These are phyloP conservation scores for Leptoteleia sp. DNA, from an alignment of 1,140 invertebrate genomes.

Conservation along the genomic window DNA sequence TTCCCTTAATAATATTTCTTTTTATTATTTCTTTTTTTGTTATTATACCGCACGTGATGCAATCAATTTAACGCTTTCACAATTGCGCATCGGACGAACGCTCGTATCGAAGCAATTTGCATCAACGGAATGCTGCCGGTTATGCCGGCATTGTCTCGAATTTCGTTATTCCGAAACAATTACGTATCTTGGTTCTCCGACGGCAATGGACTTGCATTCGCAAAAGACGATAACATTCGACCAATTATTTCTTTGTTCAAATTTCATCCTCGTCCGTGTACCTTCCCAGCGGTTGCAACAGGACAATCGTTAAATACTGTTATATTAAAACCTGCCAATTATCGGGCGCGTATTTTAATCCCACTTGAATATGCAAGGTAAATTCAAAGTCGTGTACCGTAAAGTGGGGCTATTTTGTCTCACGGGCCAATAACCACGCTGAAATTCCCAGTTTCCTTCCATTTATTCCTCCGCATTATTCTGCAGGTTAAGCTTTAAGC, in stretches of 20 bases:
- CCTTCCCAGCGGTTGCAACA: conserved; percentile 2
- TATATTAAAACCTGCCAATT: background rate
- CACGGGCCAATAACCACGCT: no score
- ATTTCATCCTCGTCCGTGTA: conserved; percentile 15
- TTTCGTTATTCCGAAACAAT: conserved; percentile 65
- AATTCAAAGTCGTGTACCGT: no score
- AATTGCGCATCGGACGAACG: conserved; percentile 51
- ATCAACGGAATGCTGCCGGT: conserved; percentile 61
- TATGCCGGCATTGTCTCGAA: conserved; percentile 55
- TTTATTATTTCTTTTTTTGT: conserved; percentile 31
- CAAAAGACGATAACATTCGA: conserved; percentile 57
- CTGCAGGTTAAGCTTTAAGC: no score
- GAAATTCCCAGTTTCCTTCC: no score
- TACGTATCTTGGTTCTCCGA: conserved; percentile 55
- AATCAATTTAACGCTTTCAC: conserved; percentile 65
- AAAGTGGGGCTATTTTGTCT: no score
- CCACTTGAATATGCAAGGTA: no score
- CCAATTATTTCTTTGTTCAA: conserved; percentile 54
- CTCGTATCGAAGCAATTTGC: conserved; percentile 63
- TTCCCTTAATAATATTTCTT: no score
- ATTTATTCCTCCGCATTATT: no score
- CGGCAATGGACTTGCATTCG: conserved; percentile 43
- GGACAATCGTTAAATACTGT: conserved; percentile 9
- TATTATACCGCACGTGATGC: conserved; percentile 51
- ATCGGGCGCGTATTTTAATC: background rate